Percentiles rank a stretch among this genome's conserved stretches.
Conservation (phyloP, 2,113 vertebrate species). For the Platysteira castanea region DNA sequence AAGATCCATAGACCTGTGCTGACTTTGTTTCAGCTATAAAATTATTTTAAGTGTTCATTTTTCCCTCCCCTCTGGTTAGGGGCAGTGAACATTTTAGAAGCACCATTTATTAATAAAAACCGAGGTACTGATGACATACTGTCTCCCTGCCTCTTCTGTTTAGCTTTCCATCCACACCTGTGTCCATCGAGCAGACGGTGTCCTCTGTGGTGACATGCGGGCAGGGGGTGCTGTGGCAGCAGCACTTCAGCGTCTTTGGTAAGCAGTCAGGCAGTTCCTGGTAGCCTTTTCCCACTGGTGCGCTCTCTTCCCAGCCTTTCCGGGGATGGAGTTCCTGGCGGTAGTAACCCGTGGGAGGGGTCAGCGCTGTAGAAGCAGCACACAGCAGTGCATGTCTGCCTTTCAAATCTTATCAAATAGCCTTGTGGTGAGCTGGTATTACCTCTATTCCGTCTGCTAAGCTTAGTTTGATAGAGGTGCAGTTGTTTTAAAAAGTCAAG, state of each 20-base stretch:
- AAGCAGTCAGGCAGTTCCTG: neutral
- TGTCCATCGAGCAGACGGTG: fast-evolving
- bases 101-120: neutral
- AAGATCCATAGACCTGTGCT: neutral
- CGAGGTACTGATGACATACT: neutral
- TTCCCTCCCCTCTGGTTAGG: neutral
- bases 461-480: neutral
- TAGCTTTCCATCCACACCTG: neutral
- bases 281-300: neutral
- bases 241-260: neutral
- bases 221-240: neutral
- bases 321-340: neutral
- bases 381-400: neutral
- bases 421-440: neutral
- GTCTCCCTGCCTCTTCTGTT: neutral
- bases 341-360: neutral
- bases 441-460: neutral
- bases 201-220: neutral
- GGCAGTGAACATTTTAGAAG: neutral
- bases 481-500: conserved; percentile 35
- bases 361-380: neutral
- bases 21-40: neutral
- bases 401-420: neutral
- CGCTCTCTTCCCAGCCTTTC: neutral
- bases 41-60: neutral